Evolutionary conservation across 2,888 invertebrate species (phyloP), one percentile per base, ranked within the genome.

Genomic region (Eristalis tenax): DNA sequence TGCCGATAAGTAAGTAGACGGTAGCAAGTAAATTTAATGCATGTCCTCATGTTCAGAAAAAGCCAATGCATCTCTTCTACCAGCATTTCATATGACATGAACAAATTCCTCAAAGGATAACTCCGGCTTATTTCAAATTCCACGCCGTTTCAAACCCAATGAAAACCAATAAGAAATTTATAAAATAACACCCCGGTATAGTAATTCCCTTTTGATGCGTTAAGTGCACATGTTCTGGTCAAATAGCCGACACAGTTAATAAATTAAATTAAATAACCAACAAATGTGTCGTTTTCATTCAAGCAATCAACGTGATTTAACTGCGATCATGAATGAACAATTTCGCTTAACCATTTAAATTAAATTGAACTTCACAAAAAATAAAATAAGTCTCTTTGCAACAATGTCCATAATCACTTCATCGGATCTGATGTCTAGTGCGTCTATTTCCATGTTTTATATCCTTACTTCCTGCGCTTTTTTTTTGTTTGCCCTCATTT

Each of bases 311-410:
- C 43, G 10, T 64, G 22, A 83, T 83, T 83, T 68, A 83, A 79
- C 57, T 79, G 35, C 69, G 74, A 74, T 83, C 79, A 70, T 65
- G 38, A 69, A 65, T 79, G 83, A 79, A 79, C 69, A 83, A 73
- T 79, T 79, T 59, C 15, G 38, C 26, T 65, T 70, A 74, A 83
- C 79, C 59, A 59, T 35, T 74, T 74, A 10, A 79, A 74, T 74
- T 74, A 23, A 83, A 69, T 74, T 79, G 40, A 83, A 74, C 61
- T 66, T 18, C 11, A 50, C 61, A 59, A 73, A 43, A 43, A 50
- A 50, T 18, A 5, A 74, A 70, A 59, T 28, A 50, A 79, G 69
- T 68, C 28, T 38, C 66, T 63, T 38, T 66, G 18, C 22, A 28
- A 11, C 28, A 68, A 6, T 32, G 13, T 43, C 43, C 59, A 35